A percentile compares a stretch with the other conserved stretches of the same genome.
These are phyloP conservation scores for Rhinolophus sinicus DNA, from an alignment of 2,113 vertebrate species.

Conservation along the genomic window DNA sequence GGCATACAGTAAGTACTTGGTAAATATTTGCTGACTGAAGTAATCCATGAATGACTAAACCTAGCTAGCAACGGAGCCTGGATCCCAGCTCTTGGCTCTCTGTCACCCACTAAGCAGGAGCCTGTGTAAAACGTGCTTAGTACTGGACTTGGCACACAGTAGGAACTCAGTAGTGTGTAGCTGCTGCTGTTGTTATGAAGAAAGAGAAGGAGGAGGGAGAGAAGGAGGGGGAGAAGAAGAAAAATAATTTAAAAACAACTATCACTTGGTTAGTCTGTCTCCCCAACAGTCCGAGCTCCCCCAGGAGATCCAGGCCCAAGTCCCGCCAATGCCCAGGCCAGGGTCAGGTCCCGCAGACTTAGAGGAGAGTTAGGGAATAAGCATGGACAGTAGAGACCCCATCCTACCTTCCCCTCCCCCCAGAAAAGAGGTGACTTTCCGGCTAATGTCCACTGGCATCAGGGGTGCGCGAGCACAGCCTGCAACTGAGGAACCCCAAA, in stretches of 20 bases:
- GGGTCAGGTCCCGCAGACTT: not conserved
- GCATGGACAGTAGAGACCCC: not conserved
- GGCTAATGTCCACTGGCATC: not conserved
- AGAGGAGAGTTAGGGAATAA: not conserved
- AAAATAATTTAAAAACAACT: not conserved
- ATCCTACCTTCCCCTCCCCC: accelerated
- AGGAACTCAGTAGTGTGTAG: not conserved
- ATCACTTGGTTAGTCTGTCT: not conserved
- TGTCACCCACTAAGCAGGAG: not conserved
- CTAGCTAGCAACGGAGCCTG: not conserved
- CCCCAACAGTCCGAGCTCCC: not conserved
- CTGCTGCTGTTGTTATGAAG: not conserved
- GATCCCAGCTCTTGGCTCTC: not conserved
- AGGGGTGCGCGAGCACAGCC: too few species aligned
- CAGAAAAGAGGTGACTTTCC: not conserved
- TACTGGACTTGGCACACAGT: not conserved
- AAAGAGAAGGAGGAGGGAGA: not conserved
- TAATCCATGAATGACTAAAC: not conserved
- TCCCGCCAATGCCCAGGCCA: not conserved
- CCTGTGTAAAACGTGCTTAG: not conserved
- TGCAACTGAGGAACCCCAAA: too few species aligned
- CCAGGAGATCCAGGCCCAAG: accelerated
- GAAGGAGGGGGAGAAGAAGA: too few species aligned
- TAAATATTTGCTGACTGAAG: slow-evolving; percentile 47
- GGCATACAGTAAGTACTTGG: not conserved